Evolutionary conservation across 2,113 vertebrate genomes (phyloP).

Genomic region (Bostrychus sinensis): DNA sequence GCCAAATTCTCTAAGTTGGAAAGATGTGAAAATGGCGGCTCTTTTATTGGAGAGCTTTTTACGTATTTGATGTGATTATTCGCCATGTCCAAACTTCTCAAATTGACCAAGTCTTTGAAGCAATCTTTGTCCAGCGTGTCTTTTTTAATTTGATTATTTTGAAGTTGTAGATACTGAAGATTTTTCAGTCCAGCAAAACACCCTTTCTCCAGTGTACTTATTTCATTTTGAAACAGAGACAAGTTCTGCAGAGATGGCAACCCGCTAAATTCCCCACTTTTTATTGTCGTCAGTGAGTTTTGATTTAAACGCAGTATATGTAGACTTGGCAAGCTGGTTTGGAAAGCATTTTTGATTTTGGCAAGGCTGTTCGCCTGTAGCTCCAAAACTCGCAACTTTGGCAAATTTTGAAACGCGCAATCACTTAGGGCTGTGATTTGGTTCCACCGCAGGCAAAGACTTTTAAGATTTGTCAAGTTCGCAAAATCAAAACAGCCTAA

Average conservation of each 20-base stretch:
- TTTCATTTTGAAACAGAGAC: slow-evolving; percentile 64
- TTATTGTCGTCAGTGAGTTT: slow-evolving; percentile 65
- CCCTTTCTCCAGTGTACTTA: slow-evolving; percentile 23
- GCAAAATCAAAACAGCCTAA: slow-evolving; percentile 65
- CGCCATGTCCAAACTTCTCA: slow-evolving; percentile 61
- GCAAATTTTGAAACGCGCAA: slow-evolving; percentile 67
- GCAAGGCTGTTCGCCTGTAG: slow-evolving; percentile 64
- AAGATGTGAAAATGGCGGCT: slow-evolving; percentile 69
- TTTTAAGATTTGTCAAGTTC: slow-evolving; percentile 52
- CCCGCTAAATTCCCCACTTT: slow-evolving; percentile 21
- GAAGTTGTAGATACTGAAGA: slow-evolving; percentile 50
- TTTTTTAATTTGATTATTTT: slow-evolving; percentile 49
- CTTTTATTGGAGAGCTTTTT: accelerated
- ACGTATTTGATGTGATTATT: slow-evolving; percentile 63
- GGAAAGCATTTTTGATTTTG: slow-evolving; percentile 55
- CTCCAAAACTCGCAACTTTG: slow-evolving; percentile 52
- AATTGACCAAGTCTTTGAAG: slow-evolving; percentile 66
- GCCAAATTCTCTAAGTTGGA: slow-evolving; percentile 55
- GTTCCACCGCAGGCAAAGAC: slow-evolving; percentile 65
- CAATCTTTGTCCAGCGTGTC: accelerated
- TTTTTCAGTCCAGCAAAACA: slow-evolving; percentile 63
- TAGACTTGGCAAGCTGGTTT: slow-evolving; percentile 53
- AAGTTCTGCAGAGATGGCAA: slow-evolving; percentile 54
- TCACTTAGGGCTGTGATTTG: slow-evolving; percentile 45
- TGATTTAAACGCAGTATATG: slow-evolving; percentile 38